phyloP scores from a whole-genome alignment of 2,888 invertebrate species.

The Perizoma affinitatum region DNA sequence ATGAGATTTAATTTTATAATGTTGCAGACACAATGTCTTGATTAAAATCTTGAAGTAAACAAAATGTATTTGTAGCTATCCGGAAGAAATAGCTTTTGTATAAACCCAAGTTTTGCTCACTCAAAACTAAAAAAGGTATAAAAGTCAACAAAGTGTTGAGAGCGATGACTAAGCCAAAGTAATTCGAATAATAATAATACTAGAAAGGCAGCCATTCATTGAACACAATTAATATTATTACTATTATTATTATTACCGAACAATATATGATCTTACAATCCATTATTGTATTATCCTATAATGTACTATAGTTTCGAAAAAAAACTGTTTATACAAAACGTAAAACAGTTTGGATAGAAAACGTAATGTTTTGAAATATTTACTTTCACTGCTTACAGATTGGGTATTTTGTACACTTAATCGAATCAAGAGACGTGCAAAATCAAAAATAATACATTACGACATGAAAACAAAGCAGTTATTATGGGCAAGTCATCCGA shows the following conservation, averaged over 20 bases:
- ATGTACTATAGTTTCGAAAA: slow-evolving; percentile 35
- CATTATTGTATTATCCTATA: slow-evolving; percentile 29
- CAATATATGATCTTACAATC: slow-evolving; percentile 20
- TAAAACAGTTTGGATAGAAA: slow-evolving; percentile 25
- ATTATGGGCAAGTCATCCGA: background rate
- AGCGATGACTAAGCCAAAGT: background rate
- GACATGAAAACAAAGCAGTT: background rate
- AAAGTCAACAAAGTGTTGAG: background rate
- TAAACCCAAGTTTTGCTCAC: no score
- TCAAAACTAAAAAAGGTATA: no score
- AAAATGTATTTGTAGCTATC: no score
- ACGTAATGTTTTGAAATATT: slow-evolving; percentile 23
- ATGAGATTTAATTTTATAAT: no score
- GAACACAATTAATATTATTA: no score
- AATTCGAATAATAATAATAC: background rate
- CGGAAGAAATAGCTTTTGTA: no score
- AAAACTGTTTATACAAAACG: slow-evolving; percentile 25
- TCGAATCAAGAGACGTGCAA: slow-evolving; percentile 8
- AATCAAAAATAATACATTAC: slow-evolving; percentile 3
- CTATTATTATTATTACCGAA: slow-evolving; percentile 21
- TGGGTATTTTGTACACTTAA: slow-evolving; percentile 7
- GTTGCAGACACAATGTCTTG: no score
- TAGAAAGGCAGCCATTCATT: slow-evolving; percentile 1
- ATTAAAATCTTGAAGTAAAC: no score
- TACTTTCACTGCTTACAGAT: slow-evolving; percentile 32